These are phyloP conservation scores for Mormyrops attenuatus DNA, from an alignment of 2,797 vertebrate species.

Conservation along the genomic window DNA sequence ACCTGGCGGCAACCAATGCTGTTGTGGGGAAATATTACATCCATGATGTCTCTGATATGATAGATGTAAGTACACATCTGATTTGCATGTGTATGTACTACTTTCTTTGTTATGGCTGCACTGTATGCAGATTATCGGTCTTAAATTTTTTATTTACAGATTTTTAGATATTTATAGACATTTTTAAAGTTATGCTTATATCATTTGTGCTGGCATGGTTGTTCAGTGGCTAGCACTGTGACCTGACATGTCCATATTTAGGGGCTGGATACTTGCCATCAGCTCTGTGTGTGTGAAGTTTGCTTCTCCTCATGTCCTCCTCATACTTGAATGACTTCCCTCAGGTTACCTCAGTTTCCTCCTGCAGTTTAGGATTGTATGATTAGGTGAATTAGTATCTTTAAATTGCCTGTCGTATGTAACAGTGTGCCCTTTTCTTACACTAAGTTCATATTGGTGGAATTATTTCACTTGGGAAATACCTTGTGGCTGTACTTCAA, in stretches of 20 bases:
- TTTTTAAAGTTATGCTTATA: background rate
- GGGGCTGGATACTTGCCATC: background rate
- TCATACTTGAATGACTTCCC: background rate
- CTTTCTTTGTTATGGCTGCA: background rate
- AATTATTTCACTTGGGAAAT: background rate
- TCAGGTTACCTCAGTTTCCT: background rate
- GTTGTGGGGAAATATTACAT: constrained; percentile 97
- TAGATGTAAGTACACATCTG: constrained; percentile 74
- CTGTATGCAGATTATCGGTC: background rate
- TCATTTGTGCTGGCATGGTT: background rate
- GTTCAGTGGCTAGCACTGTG: background rate
- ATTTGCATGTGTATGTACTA: background rate
- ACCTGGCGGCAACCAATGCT: constrained; percentile 87
- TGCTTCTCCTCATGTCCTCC: background rate
- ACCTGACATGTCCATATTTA: background rate
- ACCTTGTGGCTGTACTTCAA: background rate
- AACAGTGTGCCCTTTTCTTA: background rate
- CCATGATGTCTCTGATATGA: constrained; percentile 93
- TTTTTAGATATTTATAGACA: background rate
- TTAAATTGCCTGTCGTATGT: background rate
- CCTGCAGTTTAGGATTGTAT: background rate
- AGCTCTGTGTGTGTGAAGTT: background rate
- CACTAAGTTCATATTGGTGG: background rate
- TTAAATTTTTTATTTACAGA: background rate
- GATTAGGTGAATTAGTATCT: background rate